phyloP scores from a whole-genome alignment of 1,140 invertebrate species.

The Charaxes varanes region DNA sequence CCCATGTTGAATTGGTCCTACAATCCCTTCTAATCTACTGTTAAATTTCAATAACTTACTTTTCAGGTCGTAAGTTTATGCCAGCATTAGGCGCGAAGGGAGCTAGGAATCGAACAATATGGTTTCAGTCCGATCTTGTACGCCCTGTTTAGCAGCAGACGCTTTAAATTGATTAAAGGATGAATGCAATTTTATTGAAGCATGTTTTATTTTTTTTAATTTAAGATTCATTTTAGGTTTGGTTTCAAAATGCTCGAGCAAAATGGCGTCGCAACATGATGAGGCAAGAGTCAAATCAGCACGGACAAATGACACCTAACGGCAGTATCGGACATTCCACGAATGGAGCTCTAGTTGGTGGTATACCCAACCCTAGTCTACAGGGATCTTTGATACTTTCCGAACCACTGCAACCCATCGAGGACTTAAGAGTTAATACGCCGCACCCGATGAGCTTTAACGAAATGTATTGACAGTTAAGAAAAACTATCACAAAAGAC shows the following conservation, averaged over 20 bases:
- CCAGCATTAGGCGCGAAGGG: too few relatives aligned
- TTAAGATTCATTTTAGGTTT: slow-evolving; percentile 81
- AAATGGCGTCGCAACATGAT: slow-evolving; percentile 94
- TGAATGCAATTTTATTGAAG: background rate
- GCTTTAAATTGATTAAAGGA: too few relatives aligned
- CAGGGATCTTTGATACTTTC: slow-evolving; percentile 32
- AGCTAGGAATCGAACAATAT: too few relatives aligned
- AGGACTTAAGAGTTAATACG: slow-evolving; percentile 52
- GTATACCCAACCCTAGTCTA: slow-evolving; percentile 24
- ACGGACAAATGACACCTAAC: slow-evolving; percentile 31
- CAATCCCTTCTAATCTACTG: too few relatives aligned
- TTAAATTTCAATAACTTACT: too few relatives aligned
- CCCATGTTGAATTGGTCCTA: too few relatives aligned
- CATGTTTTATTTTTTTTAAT: background rate
- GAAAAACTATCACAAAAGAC: background rate
- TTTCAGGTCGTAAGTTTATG: too few relatives aligned
- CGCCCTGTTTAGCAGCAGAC: too few relatives aligned
- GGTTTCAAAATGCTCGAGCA: slow-evolving; percentile 98
- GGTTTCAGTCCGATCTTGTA: too few relatives aligned
- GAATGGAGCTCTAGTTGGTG: slow-evolving; percentile 30
- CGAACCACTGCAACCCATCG: slow-evolving; percentile 42
- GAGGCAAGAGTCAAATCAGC: slow-evolving; percentile 78
- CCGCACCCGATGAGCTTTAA: slow-evolving; percentile 53
- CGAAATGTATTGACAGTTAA: slow-evolving; percentile 50
- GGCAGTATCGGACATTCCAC: slow-evolving; percentile 28